Percentiles rank a stretch among this genome's conserved stretches.
These are phyloP conservation scores for Anarrhichthys ocellatus DNA, from an alignment of 2,113 vertebrate species.

Conservation along the genomic window DNA sequence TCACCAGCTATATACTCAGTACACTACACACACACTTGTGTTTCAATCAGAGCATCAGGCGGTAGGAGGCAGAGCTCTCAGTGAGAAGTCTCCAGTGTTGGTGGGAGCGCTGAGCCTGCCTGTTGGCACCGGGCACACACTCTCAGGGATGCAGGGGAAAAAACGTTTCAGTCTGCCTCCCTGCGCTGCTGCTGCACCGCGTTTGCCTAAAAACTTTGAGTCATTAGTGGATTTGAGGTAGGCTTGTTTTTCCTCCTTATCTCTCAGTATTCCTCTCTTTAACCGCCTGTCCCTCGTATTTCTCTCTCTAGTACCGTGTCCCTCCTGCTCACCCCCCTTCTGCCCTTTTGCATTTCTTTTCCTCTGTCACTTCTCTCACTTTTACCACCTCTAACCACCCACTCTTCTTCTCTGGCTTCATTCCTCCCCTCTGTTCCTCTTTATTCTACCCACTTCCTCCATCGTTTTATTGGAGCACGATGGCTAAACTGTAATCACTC, in stretches of 20 bases:
- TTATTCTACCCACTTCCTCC: slow-evolving; percentile 30
- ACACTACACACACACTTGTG: slow-evolving; percentile 23
- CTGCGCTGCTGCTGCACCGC: neutral
- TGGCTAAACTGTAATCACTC: slow-evolving; percentile 12
- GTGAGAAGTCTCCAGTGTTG: slow-evolving; percentile 50
- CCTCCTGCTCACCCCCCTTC: slow-evolving; percentile 4
- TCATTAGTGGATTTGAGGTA: slow-evolving; percentile 66
- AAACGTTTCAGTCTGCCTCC: slow-evolving; percentile 15
- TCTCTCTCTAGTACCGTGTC: neutral
- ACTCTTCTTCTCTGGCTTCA: slow-evolving; percentile 21
- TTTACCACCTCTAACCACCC: slow-evolving; percentile 14
- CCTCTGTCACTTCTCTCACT: slow-evolving; percentile 12
- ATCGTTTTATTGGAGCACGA: slow-evolving; percentile 8
- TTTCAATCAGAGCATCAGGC: slow-evolving; percentile 66
- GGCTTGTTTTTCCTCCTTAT: slow-evolving; percentile 24
- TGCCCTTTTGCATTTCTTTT: neutral
- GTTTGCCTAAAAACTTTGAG: slow-evolving; percentile 39
- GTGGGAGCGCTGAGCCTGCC: slow-evolving; percentile 49
- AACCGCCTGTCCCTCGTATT: neutral
- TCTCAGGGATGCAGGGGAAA: slow-evolving; percentile 45
- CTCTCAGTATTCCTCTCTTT: neutral
- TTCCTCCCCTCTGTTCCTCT: slow-evolving; percentile 32
- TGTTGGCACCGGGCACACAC: slow-evolving; percentile 53
- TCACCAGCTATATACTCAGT: slow-evolving; percentile 15
- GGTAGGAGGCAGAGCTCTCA: slow-evolving; percentile 60